Evolutionary conservation across 2,797 vertebrate species (phyloP).

Genomic region (Oreortyx pictus): DNA sequence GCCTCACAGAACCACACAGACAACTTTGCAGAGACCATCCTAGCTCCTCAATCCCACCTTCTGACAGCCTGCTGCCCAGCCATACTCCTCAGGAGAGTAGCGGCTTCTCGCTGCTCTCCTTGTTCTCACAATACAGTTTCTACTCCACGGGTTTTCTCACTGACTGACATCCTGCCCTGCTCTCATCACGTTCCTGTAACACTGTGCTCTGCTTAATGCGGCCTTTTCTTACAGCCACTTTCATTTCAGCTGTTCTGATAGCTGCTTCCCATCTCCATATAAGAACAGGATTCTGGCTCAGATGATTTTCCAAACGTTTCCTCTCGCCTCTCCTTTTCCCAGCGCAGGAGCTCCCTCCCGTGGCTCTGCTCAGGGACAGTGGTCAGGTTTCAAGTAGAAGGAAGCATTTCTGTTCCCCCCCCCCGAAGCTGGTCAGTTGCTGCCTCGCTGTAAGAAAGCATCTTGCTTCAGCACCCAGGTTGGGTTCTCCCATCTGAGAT

Average conservation of each 20-base stretch:
- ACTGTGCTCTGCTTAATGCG: neutral
- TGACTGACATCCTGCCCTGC: too few species aligned
- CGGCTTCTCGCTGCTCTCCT: neutral
- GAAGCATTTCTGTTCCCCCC: neutral
- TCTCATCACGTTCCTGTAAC: neutral
- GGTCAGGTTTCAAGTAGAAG: rapidly evolving
- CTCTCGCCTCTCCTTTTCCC: neutral
- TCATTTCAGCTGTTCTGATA: neutral
- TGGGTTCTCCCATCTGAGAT: neutral
- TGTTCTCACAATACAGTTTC: rapidly evolving
- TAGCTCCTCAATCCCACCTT: neutral
- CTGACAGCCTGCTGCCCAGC: neutral
- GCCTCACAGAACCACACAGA: rapidly evolving
- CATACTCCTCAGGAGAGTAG: rapidly evolving
- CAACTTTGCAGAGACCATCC: neutral
- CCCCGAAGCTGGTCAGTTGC: neutral
- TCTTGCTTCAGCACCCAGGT: neutral
- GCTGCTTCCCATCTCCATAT: neutral
- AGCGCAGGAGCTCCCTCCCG: neutral
- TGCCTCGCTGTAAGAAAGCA: neutral
- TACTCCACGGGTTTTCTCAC: neutral
- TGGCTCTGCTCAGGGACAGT: neutral
- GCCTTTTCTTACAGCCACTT: neutral
- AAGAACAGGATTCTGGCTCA: neutral
- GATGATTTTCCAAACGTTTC: neutral